These are phyloP conservation scores for Panorpa germanica DNA, from an alignment of 2,888 invertebrate genomes.

Conservation along the genomic window DNA sequence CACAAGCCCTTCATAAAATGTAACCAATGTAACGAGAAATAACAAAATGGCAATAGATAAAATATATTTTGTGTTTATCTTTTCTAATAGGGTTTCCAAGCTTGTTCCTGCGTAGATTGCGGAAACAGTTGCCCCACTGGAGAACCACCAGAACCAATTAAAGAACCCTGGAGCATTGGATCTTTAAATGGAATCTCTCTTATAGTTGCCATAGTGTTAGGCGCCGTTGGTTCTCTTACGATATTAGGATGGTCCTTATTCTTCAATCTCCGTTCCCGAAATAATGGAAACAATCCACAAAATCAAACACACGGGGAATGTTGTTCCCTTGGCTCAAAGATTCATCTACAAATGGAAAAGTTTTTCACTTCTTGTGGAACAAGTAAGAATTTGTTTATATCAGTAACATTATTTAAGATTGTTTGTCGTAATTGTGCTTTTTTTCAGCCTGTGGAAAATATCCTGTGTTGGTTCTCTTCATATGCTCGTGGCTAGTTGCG, in stretches of 20 bases:
- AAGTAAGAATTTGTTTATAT: constrained; percentile 18
- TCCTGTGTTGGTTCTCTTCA: constrained; percentile 40
- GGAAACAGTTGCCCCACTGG: constrained; percentile 35
- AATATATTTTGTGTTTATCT: constrained; percentile 7
- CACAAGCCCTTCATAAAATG: no score
- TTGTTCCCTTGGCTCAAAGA: no score
- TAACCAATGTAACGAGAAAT: no score
- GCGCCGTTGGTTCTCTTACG: constrained; percentile 23
- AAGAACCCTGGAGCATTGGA: constrained; percentile 31
- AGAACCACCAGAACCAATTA: constrained; percentile 23
- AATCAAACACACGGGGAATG: no score
- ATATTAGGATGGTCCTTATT: constrained; percentile 5
- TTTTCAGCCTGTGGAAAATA: constrained; percentile 42
- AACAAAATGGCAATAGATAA: no score
- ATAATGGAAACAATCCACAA: constrained; percentile 1
- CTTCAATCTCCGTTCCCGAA: not conserved
- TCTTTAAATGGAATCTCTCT: constrained; percentile 44
- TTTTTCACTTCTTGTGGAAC: constrained; percentile 26
- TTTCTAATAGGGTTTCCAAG: constrained; percentile 26
- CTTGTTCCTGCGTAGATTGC: constrained; percentile 70
- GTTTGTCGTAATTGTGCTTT: constrained; percentile 8
- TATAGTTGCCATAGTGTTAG: constrained; percentile 34
- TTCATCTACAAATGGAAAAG: no score
- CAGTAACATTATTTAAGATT: constrained; percentile 1
- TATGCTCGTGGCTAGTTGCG: constrained; percentile 37